These are phyloP conservation scores for Nesospiza acunhae DNA, from an alignment of 2,113 vertebrate genomes.

Conservation along the genomic window DNA sequence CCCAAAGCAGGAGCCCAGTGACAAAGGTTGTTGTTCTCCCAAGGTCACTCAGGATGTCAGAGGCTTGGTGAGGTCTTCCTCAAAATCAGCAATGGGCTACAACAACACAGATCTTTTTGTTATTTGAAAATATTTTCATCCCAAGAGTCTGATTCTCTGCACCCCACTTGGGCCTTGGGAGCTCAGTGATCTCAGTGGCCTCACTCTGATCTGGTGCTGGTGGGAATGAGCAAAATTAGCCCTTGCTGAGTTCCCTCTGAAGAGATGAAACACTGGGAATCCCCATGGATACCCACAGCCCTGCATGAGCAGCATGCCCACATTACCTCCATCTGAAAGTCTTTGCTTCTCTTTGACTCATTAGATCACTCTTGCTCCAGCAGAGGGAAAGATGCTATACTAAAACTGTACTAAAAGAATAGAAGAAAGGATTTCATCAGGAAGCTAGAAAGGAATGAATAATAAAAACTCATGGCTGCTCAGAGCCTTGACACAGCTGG, in stretches of 20 bases:
- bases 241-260: not conserved
- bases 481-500: too few relatives aligned
- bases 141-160: not conserved
- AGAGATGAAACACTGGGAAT: not conserved
- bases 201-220: not conserved
- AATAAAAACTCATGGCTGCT: too few relatives aligned
- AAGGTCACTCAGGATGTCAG: not conserved
- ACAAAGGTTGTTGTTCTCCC: not conserved
- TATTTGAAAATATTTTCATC: not conserved
- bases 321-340: not conserved
- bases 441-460: too few relatives aligned
- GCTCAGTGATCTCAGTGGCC: not conserved
- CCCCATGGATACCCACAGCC: not conserved
- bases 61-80: not conserved
- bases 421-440: too few relatives aligned
- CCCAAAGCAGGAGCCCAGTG: not conserved
- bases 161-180: not conserved
- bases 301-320: not conserved
- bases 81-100: not conserved
- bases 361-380: not conserved
- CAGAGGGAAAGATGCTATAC: not conserved
- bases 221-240: not conserved
- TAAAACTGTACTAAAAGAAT: too few relatives aligned
- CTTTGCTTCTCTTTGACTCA: not conserved
- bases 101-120: not conserved